phyloP scores from a whole-genome alignment of 2,888 invertebrate species.

The Hedya salicella region DNA sequence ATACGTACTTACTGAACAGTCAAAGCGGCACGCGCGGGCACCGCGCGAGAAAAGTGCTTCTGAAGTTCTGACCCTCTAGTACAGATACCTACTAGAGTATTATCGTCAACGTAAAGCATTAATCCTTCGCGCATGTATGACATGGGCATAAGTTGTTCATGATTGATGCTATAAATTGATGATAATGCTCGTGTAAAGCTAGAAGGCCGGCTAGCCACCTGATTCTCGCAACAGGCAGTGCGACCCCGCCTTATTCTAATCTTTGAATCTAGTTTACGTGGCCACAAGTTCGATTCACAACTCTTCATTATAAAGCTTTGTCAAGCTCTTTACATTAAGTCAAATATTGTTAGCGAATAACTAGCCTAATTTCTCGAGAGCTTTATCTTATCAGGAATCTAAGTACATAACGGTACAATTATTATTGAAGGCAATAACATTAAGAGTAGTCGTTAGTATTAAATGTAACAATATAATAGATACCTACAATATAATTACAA shows the following conservation, averaged over 20 bases:
- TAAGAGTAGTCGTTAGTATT: constrained; percentile 59
- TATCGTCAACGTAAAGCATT: not conserved
- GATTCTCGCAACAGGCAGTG: constrained; percentile 28
- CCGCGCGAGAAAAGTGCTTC: constrained; percentile 6
- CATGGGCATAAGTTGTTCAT: not conserved
- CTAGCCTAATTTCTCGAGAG: constrained; percentile 67
- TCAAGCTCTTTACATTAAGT: constrained; percentile 83
- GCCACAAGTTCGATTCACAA: constrained; percentile 85
- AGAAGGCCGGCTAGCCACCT: constrained; percentile 12
- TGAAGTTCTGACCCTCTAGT: constrained; percentile 7
- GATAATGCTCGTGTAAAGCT: not conserved
- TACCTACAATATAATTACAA: constrained; percentile 54
- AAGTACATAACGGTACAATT: constrained; percentile 62
- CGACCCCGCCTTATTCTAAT: constrained; percentile 59
- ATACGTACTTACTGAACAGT: constrained; percentile 60
- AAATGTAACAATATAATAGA: constrained; percentile 52
- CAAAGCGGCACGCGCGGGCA: constrained; percentile 60
- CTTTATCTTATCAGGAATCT: constrained; percentile 57
- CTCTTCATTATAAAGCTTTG: constrained; percentile 83
- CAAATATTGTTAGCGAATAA: constrained; percentile 64
- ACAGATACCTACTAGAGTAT: not conserved
- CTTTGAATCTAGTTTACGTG: constrained; percentile 76
- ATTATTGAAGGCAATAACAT: constrained; percentile 69
- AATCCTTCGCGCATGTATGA: not conserved
- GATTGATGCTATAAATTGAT: too few relatives aligned